phyloP scores from a whole-genome alignment of 2,888 invertebrate species.

The Orchesella flavescens region DNA sequence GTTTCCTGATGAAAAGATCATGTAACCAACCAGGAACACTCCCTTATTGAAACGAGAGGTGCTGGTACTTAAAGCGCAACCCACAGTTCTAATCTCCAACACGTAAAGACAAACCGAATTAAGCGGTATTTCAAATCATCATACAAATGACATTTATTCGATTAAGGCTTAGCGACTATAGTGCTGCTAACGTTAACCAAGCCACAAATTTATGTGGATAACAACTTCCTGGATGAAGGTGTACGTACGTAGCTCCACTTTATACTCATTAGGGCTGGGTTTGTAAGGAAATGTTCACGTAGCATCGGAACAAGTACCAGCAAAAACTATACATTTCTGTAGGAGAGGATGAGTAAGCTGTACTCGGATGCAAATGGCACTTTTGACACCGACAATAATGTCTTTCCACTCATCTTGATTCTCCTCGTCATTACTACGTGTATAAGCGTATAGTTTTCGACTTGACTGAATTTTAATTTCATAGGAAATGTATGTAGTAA shows the following conservation, averaged over 20 bases:
- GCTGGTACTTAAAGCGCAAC: background rate
- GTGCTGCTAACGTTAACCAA: no score
- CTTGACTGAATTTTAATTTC: background rate
- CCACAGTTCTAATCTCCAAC: background rate
- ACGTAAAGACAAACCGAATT: background rate
- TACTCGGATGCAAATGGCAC: slow-evolving; percentile 8
- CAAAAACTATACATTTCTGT: background rate
- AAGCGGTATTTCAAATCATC: no score
- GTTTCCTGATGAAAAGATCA: slow-evolving; percentile 46
- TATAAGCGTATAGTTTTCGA: background rate
- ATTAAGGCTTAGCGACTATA: no score
- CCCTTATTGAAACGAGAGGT: slow-evolving; percentile 11
- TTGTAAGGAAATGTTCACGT: background rate
- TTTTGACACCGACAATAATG: slow-evolving; percentile 23
- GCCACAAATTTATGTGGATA: background rate
- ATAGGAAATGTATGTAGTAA: background rate
- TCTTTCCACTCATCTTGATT: background rate
- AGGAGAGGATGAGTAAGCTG: slow-evolving; percentile 15
- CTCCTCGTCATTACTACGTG: background rate
- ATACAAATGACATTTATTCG: no score
- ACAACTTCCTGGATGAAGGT: slow-evolving; percentile 33
- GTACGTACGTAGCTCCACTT: no score
- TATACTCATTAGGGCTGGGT: slow-evolving; percentile 22
- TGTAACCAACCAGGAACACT: slow-evolving; percentile 44
- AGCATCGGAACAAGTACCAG: slow-evolving; percentile 3